phyloP scores from a whole-genome alignment of 2,888 invertebrate species.

The Mimumesa dahlbomi region DNA sequence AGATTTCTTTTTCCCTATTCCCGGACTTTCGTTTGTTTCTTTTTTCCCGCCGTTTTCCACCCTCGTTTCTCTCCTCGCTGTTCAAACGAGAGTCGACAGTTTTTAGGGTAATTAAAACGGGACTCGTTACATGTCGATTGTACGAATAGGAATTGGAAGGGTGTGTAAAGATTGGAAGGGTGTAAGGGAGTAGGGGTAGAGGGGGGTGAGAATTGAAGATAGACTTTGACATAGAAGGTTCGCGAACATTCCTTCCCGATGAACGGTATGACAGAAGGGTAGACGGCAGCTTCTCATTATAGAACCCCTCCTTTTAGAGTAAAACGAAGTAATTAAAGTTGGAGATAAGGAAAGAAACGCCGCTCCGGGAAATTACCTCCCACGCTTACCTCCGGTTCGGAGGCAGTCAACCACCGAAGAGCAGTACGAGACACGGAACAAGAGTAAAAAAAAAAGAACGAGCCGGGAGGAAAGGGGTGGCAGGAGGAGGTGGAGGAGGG shows the following conservation, averaged over 20 bases:
- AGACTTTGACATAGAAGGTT: conserved; percentile 8
- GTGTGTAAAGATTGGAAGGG: too few relatives aligned
- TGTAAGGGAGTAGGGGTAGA: neutral
- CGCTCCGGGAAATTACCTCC: conserved; percentile 54
- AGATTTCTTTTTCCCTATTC: too few relatives aligned
- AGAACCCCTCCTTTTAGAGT: conserved; percentile 49
- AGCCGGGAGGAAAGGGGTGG: too few relatives aligned
- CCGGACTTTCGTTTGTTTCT: too few relatives aligned
- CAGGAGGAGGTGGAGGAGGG: neutral
- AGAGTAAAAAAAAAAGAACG: too few relatives aligned
- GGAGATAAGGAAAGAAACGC: conserved; percentile 44
- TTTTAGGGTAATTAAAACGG: too few relatives aligned
- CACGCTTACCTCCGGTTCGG: conserved; percentile 26
- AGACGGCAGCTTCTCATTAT: conserved; percentile 58
- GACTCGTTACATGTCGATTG: too few relatives aligned
- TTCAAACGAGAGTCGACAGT: too few relatives aligned
- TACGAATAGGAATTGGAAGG: too few relatives aligned
- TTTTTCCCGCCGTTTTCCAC: too few relatives aligned
- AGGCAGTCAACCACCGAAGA: conserved; percentile 23
- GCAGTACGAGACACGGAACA: conserved; percentile 15
- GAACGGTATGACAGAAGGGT: conserved; percentile 41
- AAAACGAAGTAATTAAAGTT: conserved; percentile 67
- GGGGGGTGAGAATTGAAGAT: neutral
- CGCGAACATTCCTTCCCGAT: conserved; percentile 14
- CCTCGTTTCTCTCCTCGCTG: too few relatives aligned